phyloP scores from a whole-genome alignment of 2,113 vertebrate genomes.

The Mionectes macconnelli region DNA sequence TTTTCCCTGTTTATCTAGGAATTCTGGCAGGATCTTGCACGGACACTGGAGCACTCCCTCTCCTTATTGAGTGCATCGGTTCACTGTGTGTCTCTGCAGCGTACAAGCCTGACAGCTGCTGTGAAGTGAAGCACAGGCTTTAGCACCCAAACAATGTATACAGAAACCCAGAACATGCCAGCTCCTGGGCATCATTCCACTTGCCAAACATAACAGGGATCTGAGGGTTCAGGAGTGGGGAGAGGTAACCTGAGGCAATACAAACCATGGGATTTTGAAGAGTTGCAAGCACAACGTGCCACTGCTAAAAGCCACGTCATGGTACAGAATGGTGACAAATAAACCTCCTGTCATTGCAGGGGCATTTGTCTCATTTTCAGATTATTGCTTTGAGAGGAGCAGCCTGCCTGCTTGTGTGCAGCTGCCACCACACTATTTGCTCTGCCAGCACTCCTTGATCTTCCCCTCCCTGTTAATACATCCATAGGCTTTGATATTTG shows the following conservation, averaged over 20 bases:
- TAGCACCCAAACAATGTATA: background rate
- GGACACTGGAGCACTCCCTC: background rate
- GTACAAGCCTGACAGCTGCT: background rate
- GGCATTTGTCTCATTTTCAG: background rate
- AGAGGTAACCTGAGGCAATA: background rate
- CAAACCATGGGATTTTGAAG: background rate
- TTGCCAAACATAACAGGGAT: background rate
- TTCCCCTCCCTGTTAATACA: background rate
- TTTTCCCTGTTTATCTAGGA: background rate
- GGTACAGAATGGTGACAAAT: background rate
- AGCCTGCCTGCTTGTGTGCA: background rate
- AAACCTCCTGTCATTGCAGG: background rate
- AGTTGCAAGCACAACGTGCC: background rate
- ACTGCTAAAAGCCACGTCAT: background rate
- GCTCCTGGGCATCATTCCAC: background rate
- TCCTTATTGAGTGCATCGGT: accelerated
- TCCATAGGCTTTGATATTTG: background rate
- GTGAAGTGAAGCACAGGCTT: background rate
- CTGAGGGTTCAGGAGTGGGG: accelerated
- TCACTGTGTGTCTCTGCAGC: background rate
- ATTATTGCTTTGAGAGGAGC: background rate
- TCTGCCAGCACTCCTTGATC: background rate
- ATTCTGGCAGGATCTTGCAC: background rate
- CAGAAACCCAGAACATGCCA: background rate
- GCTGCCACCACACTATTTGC: background rate